A percentile compares a stretch with the other conserved stretches of the same genome.
Conservation (phyloP, 2,888 invertebrate species). For the Apeira syringaria region DNA sequence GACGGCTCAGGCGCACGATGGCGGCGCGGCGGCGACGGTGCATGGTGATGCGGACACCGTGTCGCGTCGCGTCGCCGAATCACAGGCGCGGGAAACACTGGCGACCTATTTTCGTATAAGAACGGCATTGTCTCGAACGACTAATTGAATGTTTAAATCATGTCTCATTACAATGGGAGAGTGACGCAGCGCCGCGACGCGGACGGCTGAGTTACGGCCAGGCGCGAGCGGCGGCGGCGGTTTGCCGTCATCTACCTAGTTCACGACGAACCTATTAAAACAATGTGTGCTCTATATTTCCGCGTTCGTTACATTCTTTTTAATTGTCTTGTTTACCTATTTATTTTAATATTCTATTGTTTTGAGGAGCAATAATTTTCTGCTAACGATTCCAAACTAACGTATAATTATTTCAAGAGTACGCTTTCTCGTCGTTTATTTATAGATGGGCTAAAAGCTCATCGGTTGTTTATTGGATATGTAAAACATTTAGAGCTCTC, state of each 20-base stretch:
- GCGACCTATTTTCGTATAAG: conserved; percentile 28
- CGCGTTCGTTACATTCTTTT: conserved; percentile 2
- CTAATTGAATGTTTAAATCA: conserved; percentile 23
- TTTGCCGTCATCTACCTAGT: too few species aligned
- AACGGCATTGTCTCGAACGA: conserved; percentile 30
- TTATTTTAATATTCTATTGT: conserved; percentile 9
- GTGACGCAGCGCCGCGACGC: conserved; percentile 3
- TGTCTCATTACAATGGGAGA: conserved; percentile 24
- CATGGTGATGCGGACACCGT: not conserved
- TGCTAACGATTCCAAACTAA: conserved; percentile 7
- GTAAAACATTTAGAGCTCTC: not conserved
- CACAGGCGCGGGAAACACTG: not conserved
- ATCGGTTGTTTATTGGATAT: conserved; percentile 7
- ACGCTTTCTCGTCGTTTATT: conserved; percentile 5
- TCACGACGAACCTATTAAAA: not conserved
- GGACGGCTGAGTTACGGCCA: conserved; percentile 2
- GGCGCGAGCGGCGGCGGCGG: not conserved
- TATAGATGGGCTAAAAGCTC: conserved; percentile 3
- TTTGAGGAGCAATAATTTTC: conserved; percentile 5
- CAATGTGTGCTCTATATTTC: conserved; percentile 6
- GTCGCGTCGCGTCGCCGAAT: not conserved
- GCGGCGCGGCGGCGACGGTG: conserved; percentile 2
- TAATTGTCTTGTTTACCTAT: conserved; percentile 10
- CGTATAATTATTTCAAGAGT: conserved; percentile 1
- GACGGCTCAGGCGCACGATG: not conserved